These are phyloP conservation scores for Coleophora flavipennella DNA, from an alignment of 2,888 invertebrate genomes.

Conservation along the genomic window DNA sequence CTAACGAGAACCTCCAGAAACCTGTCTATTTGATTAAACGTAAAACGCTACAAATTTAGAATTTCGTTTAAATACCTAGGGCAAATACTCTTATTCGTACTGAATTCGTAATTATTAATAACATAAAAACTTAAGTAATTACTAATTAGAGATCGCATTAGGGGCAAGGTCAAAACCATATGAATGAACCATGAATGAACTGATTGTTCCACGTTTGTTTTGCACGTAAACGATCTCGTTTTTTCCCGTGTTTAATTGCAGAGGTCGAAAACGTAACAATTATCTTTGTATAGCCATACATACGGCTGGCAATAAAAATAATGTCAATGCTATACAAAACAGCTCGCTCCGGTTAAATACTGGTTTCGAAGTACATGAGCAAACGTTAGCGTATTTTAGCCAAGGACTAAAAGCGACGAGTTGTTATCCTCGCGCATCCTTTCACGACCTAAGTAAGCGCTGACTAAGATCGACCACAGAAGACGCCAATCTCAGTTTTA, in stretches of 20 bases:
- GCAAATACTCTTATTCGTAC: no score
- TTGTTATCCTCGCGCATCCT: constrained; percentile 46
- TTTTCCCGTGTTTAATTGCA: constrained; percentile 33
- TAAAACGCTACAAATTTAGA: no score
- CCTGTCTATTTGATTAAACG: no score
- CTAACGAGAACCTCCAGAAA: no score
- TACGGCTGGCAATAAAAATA: constrained; percentile 1
- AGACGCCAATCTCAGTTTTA: no score
- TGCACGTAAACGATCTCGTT: constrained; percentile 19
- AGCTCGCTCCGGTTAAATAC: not conserved
- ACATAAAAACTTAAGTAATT: no score
- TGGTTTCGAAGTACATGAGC: constrained; percentile 1
- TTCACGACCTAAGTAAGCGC: constrained; percentile 35
- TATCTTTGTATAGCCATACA: not conserved
- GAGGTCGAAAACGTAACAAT: constrained; percentile 17
- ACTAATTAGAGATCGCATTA: constrained; percentile 27
- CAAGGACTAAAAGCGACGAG: constrained; percentile 46
- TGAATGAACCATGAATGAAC: constrained; percentile 21
- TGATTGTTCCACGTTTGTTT: constrained; percentile 22
- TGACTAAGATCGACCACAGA: no score
- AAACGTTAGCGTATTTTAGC: constrained; percentile 4
- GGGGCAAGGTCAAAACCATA: constrained; percentile 30
- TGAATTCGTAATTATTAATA: no score
- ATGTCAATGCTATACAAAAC: constrained; percentile 9
- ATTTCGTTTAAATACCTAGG: no score